Evolutionary conservation across 1,140 invertebrate species (phyloP), one percentile per base, ranked within the genome.

Genomic region (Sminthurides bifidus): DNA sequence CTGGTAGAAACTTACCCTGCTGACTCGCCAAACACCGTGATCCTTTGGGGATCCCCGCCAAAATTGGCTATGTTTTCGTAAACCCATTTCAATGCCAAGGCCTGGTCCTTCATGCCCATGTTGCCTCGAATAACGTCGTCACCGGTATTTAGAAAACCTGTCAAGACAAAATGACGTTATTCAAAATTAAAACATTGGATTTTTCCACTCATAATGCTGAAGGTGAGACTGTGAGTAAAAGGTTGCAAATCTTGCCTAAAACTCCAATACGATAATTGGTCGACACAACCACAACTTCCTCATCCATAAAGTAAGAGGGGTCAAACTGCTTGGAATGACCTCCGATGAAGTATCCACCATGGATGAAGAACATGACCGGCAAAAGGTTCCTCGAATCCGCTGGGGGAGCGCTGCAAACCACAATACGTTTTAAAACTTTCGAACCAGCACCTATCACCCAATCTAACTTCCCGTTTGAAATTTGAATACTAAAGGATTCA

Each of bases 121-220:
- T 97, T 97, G 14, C 93, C 93, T 0, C 88, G 87, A 6, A 89
- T 90, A 68, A 89, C 85, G 56, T 85, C 79, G 72, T 95, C 92
- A 1, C 78, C 87, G 1, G 92, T 96, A 49, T 87, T 90, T 0
- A 96, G 72, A 72, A 95, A 95, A 30, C 91, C 75, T 48, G 41
- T 19, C 10, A 8, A 43, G 21, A 23, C 33, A 37, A 37, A 37
- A 17, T 12, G 10, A 12, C 33, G 10, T 12, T 12, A n/a, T n/a
- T n/a, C n/a, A n/a, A n/a, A n/a, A n/a, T n/a, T n/a, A n/a, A n/a
- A n/a, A n/a, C n/a, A n/a, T n/a, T n/a, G n/a, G n/a, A n/a, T n/a
- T n/a, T n/a, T n/a, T n/a, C n/a, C 17, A 12, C 12, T 12, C 17
- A 17, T 17, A 17, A 17, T 14, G 8, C 6, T 8, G 6, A 19